These are phyloP conservation scores for Calephelis virginiensis DNA, from an alignment of 1,140 invertebrate genomes.

Conservation along the genomic window DNA sequence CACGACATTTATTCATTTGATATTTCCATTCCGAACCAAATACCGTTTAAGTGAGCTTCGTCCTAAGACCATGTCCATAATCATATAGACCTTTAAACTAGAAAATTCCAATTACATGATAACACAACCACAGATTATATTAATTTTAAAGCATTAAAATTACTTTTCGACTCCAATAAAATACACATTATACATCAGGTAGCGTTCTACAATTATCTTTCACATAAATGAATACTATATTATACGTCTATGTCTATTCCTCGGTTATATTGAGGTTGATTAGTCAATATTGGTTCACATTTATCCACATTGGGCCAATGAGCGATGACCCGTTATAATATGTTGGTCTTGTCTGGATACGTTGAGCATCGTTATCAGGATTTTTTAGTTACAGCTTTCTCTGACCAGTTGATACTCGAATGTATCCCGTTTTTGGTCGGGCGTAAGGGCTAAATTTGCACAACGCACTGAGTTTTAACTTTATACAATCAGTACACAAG, in stretches of 20 bases:
- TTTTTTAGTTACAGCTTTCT: neutral
- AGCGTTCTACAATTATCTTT: neutral
- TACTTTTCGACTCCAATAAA: constrained; percentile 16
- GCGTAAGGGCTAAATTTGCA: constrained; percentile 30
- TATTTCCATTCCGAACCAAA: too few relatives aligned
- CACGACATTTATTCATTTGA: too few relatives aligned
- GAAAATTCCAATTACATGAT: constrained; percentile 21
- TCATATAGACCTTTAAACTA: constrained; percentile 13
- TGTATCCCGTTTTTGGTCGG: neutral
- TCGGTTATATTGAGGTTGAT: constrained; percentile 19
- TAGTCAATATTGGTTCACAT: neutral
- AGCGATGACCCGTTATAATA: neutral
- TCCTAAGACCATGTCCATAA: too few relatives aligned
- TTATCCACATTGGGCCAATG: neutral
- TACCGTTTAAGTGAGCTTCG: too few relatives aligned
- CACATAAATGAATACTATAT: neutral
- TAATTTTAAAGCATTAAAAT: constrained; percentile 55
- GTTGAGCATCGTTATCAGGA: neutral
- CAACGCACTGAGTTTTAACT: constrained; percentile 67
- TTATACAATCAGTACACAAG: constrained; percentile 29
- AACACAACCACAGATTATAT: constrained; percentile 68
- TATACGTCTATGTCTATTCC: constrained; percentile 1
- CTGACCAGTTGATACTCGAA: constrained; percentile 2
- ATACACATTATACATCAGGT: constrained; percentile 13
- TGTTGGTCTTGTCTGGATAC: constrained; percentile 15